Base-by-base conservation (phyloP, 2,888 invertebrate genomes). In the Lamellibrachia satsuma region DNA sequence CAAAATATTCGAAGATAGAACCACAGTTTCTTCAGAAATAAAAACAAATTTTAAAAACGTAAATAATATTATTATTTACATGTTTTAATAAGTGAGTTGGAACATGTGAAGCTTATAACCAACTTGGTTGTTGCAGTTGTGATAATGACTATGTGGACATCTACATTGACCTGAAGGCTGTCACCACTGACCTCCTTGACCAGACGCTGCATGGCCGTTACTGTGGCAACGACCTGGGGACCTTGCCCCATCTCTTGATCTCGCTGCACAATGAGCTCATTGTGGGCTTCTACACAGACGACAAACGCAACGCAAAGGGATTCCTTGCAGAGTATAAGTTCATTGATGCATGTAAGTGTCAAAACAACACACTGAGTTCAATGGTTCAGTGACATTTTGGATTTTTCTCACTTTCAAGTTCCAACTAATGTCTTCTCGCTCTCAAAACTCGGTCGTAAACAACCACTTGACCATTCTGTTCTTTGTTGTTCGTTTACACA, bases 101-200 rank as follows among this genome's bases (percentile, higher is more conserved):
- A 39, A 39, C 39, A 39, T 39, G 39, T 39, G 39, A 39, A 39
- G 39, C 39, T 39, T 39, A 39, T 39, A 39, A 39, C 39, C 39
- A 39, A 6, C 60, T 4, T 75, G 15, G n/a, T 39, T 91, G 91
- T 97, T 97, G 57, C 97, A 99, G 99, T 97, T 99, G 99, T 97
- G 99, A 99, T 94, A 99, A 99, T 97, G 99, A 99, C 97, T 98
- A 98, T 97, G 98, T 99, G 95, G 98, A 98, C 97, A 98, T 99
- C 95, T 99, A 98, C 97, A 99, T 99, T 97, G 99, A 99, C 95
- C 22, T 92, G 92, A 51, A 90, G 90, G 39, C 27, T 6, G 4
- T 90, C 27, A 92, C 27, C 52, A 96, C 96, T 90, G 95, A 96
- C 93, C 98, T 99, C 97, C 97, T 99, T 97, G 98, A 98, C 97